These are phyloP conservation scores for Anadara kagoshimensis DNA, from an alignment of 1,140 invertebrate genomes.

Conservation along the genomic window DNA sequence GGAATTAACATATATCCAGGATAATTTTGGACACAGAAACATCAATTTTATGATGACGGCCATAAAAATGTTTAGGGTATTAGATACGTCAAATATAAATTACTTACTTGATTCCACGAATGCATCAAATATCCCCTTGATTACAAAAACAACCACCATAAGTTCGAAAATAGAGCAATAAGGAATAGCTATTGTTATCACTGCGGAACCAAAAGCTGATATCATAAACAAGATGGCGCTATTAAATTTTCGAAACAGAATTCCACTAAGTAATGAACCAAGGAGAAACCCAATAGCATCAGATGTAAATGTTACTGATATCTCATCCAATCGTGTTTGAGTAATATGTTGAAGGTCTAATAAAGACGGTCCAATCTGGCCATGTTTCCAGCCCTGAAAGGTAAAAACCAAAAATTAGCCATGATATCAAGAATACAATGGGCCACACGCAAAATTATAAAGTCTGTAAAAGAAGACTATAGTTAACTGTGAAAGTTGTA, in stretches of 20 bases:
- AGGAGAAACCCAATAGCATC: constrained; percentile 54
- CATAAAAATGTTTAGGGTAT: too few species aligned
- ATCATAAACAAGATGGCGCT: constrained; percentile 29
- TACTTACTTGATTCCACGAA: too few species aligned
- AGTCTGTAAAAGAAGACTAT: too few species aligned
- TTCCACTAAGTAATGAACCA: constrained; percentile 52
- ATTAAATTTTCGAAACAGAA: constrained; percentile 56
- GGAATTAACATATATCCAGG: too few species aligned
- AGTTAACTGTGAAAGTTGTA: too few species aligned
- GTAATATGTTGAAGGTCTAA: constrained; percentile 62
- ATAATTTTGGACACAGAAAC: too few species aligned
- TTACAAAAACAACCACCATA: constrained; percentile 29
- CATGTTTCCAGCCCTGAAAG: constrained; percentile 63
- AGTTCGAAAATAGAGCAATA: constrained; percentile 46
- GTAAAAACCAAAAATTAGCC: too few species aligned
- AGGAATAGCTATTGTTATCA: constrained; percentile 28
- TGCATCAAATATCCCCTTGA: too few species aligned
- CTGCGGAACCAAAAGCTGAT: constrained; percentile 16
- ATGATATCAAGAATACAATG: too few species aligned
- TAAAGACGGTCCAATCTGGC: constrained; percentile 68
- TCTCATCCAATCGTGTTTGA: constrained; percentile 44
- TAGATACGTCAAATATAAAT: too few species aligned
- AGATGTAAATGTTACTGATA: constrained; percentile 51
- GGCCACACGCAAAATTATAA: too few species aligned
- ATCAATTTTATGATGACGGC: too few species aligned